phyloP scores from a whole-genome alignment of 2,113 vertebrate genomes.

The Tenrec ecaudatus region DNA sequence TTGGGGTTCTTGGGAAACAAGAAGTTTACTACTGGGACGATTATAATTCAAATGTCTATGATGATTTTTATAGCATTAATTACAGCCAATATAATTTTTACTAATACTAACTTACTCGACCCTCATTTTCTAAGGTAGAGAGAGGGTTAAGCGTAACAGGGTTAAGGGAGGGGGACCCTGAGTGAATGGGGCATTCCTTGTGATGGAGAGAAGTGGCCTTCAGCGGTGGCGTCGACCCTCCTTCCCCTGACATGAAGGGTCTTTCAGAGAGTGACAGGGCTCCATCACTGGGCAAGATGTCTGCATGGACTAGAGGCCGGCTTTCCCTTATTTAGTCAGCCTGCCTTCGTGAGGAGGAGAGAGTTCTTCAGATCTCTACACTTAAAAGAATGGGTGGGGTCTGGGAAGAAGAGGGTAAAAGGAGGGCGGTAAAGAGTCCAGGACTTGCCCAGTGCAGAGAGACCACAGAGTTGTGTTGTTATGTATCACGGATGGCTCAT shows the following conservation, averaged over 20 bases:
- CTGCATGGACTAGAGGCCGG: neutral
- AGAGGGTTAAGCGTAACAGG: neutral
- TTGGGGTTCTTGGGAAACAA: slow-evolving; percentile 6
- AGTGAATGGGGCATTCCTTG: neutral
- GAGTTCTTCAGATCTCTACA: neutral
- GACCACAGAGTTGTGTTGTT: neutral
- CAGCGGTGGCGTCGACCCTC: neutral
- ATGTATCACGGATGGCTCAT: neutral
- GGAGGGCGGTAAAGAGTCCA: neutral
- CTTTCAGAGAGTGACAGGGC: neutral
- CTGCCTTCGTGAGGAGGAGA: neutral
- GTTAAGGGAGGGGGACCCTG: neutral
- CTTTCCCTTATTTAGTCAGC: neutral
- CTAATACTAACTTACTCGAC: neutral
- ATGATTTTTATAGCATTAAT: slow-evolving; percentile 39
- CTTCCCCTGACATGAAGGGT: neutral
- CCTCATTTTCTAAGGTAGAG: neutral
- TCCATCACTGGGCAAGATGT: neutral
- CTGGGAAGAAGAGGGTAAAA: neutral
- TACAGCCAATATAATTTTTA: slow-evolving; percentile 39
- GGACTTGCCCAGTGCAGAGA: neutral
- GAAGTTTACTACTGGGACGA: slow-evolving; percentile 1
- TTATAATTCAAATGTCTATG: neutral
- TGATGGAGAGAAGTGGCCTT: neutral
- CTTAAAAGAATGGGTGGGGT: neutral